phyloP scores from a whole-genome alignment of 2,888 invertebrate species.

The Rhagophthalmus giganteus region DNA sequence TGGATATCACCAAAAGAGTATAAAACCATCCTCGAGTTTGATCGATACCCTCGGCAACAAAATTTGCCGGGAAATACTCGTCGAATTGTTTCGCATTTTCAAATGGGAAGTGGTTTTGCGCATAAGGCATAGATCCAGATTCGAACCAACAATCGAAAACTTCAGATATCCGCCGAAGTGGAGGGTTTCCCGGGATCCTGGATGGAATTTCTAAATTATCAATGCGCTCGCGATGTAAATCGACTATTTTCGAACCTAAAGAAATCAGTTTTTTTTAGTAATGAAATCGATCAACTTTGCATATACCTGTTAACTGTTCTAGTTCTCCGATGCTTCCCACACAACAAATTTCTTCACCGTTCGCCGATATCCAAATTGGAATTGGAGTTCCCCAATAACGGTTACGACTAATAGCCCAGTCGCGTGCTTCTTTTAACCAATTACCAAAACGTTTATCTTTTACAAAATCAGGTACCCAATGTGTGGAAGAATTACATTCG shows the following conservation, averaged over 20 bases:
- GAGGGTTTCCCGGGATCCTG: slow-evolving; percentile 76
- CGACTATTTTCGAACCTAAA: slow-evolving; percentile 70
- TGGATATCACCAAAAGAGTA: slow-evolving; percentile 94
- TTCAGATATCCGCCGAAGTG: slow-evolving; percentile 82
- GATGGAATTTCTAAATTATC: slow-evolving; percentile 95
- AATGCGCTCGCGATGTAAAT: slow-evolving; percentile 93
- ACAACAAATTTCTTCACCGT: slow-evolving; percentile 80
- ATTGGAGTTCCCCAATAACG: slow-evolving; percentile 99
- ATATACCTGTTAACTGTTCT: slow-evolving; percentile 69
- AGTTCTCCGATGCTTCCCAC: slow-evolving; percentile 93
- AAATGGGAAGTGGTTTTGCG: slow-evolving; percentile 95
- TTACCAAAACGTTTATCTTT: slow-evolving; percentile 98
- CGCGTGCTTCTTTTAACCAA: slow-evolving; percentile 95
- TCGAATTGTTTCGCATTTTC: slow-evolving; percentile 87
- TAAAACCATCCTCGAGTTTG: slow-evolving; percentile 99
- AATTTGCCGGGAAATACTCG: slow-evolving; percentile 94
- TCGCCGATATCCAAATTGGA: slow-evolving; percentile 92
- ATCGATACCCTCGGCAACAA: slow-evolving; percentile 98
- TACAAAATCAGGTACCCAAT: slow-evolving; percentile 98
- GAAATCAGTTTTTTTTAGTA: not conserved
- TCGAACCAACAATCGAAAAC: slow-evolving; percentile 99
- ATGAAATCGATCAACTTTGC: too few species aligned
- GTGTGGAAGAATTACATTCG: slow-evolving; percentile 79
- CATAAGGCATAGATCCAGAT: slow-evolving; percentile 99
- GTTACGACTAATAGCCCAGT: slow-evolving; percentile 97